These are phyloP conservation scores for Solea senegalensis DNA, from an alignment of 2,113 vertebrate species.

Conservation along the genomic window DNA sequence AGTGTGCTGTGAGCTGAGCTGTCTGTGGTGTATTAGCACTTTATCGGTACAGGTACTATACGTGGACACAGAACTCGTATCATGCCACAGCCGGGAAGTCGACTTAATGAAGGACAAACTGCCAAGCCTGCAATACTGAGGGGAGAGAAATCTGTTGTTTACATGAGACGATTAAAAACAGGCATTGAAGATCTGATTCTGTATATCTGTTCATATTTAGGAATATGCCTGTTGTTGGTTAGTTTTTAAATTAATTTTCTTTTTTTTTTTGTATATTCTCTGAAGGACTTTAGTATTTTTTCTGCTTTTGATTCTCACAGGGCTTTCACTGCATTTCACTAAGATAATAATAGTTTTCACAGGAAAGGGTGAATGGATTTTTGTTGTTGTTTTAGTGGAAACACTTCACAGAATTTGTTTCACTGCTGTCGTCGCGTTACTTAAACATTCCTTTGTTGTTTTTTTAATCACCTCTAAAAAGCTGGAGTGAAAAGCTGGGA, in stretches of 20 bases:
- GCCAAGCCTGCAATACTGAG: slow-evolving; percentile 63
- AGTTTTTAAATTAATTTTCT: slow-evolving; percentile 50
- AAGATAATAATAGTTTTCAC: slow-evolving; percentile 13
- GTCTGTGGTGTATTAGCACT: slow-evolving; percentile 81
- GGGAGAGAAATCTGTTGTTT: slow-evolving; percentile 64
- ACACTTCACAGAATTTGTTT: slow-evolving; percentile 46
- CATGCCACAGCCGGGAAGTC: slow-evolving; percentile 56
- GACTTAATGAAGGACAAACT: slow-evolving; percentile 54
- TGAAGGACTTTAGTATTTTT: slow-evolving; percentile 42
- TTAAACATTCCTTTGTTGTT: slow-evolving; percentile 59
- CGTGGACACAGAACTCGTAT: slow-evolving; percentile 62
- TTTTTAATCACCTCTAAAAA: slow-evolving; percentile 17
- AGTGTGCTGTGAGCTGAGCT: slow-evolving; percentile 59
- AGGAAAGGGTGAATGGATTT: slow-evolving; percentile 31
- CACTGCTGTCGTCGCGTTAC: slow-evolving; percentile 61
- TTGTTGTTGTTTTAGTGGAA: slow-evolving; percentile 44
- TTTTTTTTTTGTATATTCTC: slow-evolving; percentile 48
- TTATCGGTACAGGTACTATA: slow-evolving; percentile 79
- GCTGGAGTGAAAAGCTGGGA: too few species aligned
- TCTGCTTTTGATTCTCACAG: slow-evolving; percentile 51
- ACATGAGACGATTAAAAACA: slow-evolving; percentile 68
- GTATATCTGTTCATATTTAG: slow-evolving; percentile 73
- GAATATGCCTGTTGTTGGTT: slow-evolving; percentile 47
- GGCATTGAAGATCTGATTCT: slow-evolving; percentile 72
- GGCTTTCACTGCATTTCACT: slow-evolving; percentile 38